Percentiles rank a stretch among this genome's conserved stretches.
phyloP scores from a whole-genome alignment of 92 coral and sea anemone species.

The Epizoanthus rinbou region DNA sequence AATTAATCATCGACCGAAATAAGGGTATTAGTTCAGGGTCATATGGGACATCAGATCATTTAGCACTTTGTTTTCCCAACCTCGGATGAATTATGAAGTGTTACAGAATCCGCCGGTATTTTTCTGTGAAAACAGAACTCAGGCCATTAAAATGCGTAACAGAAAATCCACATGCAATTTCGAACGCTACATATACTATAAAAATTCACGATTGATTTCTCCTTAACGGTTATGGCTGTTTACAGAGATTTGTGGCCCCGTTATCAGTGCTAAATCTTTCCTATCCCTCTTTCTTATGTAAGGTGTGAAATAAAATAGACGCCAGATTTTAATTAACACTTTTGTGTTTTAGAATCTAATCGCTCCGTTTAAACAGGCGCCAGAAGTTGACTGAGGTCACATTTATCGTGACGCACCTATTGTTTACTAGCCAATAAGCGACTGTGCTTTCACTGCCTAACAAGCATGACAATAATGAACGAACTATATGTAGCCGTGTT shows the following conservation, averaged over 20 bases:
- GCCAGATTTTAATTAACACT: slow-evolving; percentile 63
- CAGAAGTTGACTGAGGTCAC: slow-evolving; percentile 70
- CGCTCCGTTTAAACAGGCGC: slow-evolving; percentile 61
- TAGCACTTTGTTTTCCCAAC: slow-evolving; percentile 22
- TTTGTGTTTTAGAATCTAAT: slow-evolving; percentile 40
- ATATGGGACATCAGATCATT: neutral
- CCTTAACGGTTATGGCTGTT: neutral
- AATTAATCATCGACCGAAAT: neutral
- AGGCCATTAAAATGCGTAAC: slow-evolving; percentile 16
- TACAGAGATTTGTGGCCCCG: neutral
- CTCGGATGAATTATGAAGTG: slow-evolving; percentile 42
- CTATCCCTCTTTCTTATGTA: slow-evolving; percentile 21
- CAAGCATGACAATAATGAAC: slow-evolving; percentile 43
- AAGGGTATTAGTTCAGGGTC: neutral
- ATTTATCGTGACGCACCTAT: slow-evolving; percentile 67
- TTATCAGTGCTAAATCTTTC: slow-evolving; percentile 23
- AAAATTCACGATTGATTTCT: neutral
- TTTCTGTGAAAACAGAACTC: slow-evolving; percentile 28
- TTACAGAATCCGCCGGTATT: slow-evolving; percentile 16
- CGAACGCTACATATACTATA: neutral
- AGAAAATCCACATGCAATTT: slow-evolving; percentile 30
- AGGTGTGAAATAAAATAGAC: slow-evolving; percentile 66
- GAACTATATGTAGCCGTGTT: slow-evolving; percentile 45
- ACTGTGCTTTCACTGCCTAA: slow-evolving; percentile 19
- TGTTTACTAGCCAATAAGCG: slow-evolving; percentile 71